Percentiles rank a stretch among this genome's conserved stretches.
These are phyloP conservation scores for Cynopterus sphinx DNA, from an alignment of 2,797 vertebrate genomes.

Conservation along the genomic window DNA sequence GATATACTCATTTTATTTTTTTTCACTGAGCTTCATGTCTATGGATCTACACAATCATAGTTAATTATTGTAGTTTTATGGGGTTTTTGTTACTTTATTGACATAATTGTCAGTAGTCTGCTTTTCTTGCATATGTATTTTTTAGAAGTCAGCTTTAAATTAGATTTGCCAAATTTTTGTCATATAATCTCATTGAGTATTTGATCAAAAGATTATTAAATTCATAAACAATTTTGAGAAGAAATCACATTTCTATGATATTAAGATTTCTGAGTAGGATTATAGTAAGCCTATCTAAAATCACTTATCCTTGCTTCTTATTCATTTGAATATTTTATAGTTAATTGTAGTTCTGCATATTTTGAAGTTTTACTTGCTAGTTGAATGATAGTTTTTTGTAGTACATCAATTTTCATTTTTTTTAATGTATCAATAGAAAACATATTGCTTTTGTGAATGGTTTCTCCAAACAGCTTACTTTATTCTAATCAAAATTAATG, in stretches of 20 bases:
- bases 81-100: neutral
- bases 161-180: neutral
- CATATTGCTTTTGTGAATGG: neutral
- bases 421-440: neutral
- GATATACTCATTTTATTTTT: neutral
- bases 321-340: neutral
- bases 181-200: neutral
- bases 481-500: neutral
- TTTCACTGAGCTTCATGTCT: neutral
- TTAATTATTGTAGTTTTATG: neutral
- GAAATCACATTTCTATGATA: neutral
- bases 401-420: neutral
- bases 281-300: neutral
- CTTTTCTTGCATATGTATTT: neutral
- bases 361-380: neutral
- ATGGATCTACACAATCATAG: neutral
- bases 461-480: neutral
- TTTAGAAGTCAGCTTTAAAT: neutral
- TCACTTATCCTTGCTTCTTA: neutral
- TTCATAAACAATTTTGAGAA: neutral
- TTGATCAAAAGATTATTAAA: neutral
- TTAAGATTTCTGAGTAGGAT: neutral
- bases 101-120: neutral
- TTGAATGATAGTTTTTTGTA: neutral
- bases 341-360: neutral